phyloP scores from a whole-genome alignment of 2,888 invertebrate species.

The Pteria penguin region DNA sequence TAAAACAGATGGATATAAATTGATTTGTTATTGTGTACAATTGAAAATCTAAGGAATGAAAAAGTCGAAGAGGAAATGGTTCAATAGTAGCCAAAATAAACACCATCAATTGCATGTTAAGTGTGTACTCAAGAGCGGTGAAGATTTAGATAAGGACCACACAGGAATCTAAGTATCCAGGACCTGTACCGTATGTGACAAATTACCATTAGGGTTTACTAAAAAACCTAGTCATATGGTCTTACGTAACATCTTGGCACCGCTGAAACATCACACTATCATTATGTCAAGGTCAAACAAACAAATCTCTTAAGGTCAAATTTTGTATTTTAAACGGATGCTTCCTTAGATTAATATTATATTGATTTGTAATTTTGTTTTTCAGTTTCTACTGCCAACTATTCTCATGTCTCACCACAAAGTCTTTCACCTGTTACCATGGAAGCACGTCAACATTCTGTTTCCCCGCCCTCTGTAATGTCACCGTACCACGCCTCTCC shows the following conservation, averaged over 20 bases:
- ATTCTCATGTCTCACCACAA: constrained; percentile 45
- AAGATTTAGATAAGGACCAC: constrained; percentile 25
- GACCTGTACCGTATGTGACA: too few relatives aligned
- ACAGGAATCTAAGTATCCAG: background rate
- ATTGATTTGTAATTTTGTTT: constrained; percentile 45
- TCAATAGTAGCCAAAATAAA: constrained; percentile 23
- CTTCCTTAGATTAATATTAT: too few relatives aligned
- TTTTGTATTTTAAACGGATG: too few relatives aligned
- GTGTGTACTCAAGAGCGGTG: constrained; percentile 31
- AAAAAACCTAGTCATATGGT: too few relatives aligned
- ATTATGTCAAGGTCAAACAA: too few relatives aligned
- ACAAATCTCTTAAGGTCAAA: too few relatives aligned
- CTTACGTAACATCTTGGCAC: too few relatives aligned
- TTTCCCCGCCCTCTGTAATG: constrained; percentile 60
- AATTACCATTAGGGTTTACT: too few relatives aligned
- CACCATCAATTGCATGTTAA: constrained; percentile 24
- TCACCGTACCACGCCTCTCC: constrained; percentile 63
- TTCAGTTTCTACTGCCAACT: constrained; percentile 52
- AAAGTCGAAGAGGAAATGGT: background rate
- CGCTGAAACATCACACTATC: too few relatives aligned
- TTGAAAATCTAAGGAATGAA: background rate
- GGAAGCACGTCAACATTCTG: constrained; percentile 56
- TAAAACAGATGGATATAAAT: background rate
- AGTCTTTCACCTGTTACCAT: constrained; percentile 55
- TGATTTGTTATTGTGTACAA: background rate